Percentiles rank a stretch among this genome's conserved stretches.
Conservation (phyloP, 2,797 vertebrate species). For the Hozukius guyotensis region DNA sequence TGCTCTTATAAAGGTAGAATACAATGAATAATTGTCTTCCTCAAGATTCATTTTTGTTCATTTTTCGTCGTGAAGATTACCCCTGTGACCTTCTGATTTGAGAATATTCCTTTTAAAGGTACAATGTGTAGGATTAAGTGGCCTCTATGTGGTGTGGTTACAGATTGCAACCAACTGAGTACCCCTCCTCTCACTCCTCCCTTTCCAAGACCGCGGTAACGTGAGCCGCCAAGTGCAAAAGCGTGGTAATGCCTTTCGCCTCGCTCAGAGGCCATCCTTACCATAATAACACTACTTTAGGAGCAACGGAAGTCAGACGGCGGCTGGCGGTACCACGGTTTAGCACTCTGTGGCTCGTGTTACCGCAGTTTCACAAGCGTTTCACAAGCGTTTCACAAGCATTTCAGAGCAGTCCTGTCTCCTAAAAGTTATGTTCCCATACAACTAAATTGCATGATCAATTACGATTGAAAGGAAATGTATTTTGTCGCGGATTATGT, state of each 20-base stretch:
- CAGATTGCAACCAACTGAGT: neutral
- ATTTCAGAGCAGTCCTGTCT: too few relatives aligned
- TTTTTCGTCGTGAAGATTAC: neutral
- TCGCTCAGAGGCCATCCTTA: neutral
- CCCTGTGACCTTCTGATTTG: neutral
- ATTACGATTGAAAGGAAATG: too few relatives aligned
- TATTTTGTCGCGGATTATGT: accelerated
- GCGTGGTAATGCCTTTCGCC: neutral
- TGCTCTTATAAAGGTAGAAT: neutral
- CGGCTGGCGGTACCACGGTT: neutral
- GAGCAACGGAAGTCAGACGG: neutral
- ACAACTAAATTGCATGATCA: too few relatives aligned
- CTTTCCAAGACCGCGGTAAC: neutral
- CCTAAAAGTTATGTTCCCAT: too few relatives aligned
- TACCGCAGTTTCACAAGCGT: neutral
- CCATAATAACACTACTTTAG: neutral
- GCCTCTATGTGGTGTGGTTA: neutral
- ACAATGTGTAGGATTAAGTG: neutral
- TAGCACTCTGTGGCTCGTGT: neutral
- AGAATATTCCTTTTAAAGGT: neutral
- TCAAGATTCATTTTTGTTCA: neutral
- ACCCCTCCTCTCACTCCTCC: neutral
- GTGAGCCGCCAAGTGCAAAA: neutral
- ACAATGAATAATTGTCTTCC: neutral
- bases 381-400: too few relatives aligned